Evolutionary conservation across 2,797 vertebrate species (phyloP), one percentile per base, ranked within the genome.

Genomic region (Ataeniobius toweri): DNA sequence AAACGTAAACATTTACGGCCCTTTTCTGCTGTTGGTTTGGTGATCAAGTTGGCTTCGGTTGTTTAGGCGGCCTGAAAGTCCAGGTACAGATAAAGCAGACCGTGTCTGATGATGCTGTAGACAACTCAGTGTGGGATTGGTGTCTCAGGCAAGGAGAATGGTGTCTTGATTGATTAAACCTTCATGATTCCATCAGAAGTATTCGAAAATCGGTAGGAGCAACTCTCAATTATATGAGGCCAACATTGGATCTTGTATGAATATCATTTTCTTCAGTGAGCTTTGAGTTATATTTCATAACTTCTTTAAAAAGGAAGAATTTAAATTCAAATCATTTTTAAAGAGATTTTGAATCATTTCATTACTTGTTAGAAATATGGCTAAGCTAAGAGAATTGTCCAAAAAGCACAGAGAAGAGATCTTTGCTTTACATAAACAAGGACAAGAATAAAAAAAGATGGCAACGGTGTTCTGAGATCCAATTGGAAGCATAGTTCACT

Each of bases 11-110:
- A 28, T 65, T 28, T 0, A 44, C 4, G 13, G 24, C 31, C 78
- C 50, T 72, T 59, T 80, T 79, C 6, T 26, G 31, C 73, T 67
- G 5, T 59, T 78, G 63, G 70, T 65, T 74, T 55, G 71, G 77
- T 68, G 12, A 39, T 85, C 39, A 12, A 14, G 84, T 12, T 74
- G 41, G 59, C 75, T 71, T 71, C 67, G 41, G 72, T 76, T 39
- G 53, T 72, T 73, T n/a, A 80, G 63, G 61, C 73, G 9, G 69
- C 68, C 59, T 67, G 58, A 31, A 36, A 69, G 85, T 68, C 91
- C 91, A 93, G 86, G 88, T 92, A 88, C 90, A 89, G 65, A 92
- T 85, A 92, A 89, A 90, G 86, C 77, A 63, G 71, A 41, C 86
- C 85, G 86, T 90, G 87, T 91, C 81, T 61, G 84, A 77, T 84